phyloP scores from a whole-genome alignment of 2,113 vertebrate species.

The Pithys albifrons region DNA sequence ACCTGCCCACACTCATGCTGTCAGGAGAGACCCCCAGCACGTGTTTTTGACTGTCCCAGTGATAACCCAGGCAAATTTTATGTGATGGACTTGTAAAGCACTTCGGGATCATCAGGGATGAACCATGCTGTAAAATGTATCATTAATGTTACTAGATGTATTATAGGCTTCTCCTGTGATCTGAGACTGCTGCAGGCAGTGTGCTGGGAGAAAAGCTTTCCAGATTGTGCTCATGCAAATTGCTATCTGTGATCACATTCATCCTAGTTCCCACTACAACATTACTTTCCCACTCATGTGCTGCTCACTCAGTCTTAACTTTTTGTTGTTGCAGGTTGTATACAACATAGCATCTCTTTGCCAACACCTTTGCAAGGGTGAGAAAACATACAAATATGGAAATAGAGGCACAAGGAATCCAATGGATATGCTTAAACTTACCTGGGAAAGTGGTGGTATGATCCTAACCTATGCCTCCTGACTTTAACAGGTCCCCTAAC shows the following conservation, averaged over 20 bases:
- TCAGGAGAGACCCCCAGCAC: not conserved
- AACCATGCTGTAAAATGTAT: not conserved
- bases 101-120: not conserved
- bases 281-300: constrained; percentile 55
- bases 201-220: constrained; percentile 45
- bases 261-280: constrained; percentile 57
- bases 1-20: rapidly evolving
- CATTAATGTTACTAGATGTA: not conserved
- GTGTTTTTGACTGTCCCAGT: not conserved
- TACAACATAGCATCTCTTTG: constrained; percentile 44
- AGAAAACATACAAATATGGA: constrained; percentile 35
- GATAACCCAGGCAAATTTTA: not conserved
- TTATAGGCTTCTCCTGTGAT: constrained; percentile 20
- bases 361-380: constrained; percentile 40
- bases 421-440: not conserved
- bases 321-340: constrained; percentile 58
- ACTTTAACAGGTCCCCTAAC: not conserved
- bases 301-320: constrained; percentile 56
- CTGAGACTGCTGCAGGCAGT: constrained; percentile 41
- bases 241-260: constrained; percentile 57
- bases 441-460: not conserved
- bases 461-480: not conserved
- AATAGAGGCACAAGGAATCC: not conserved
- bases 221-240: constrained; percentile 68
- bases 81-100: not conserved